phyloP scores from a whole-genome alignment of 2,113 vertebrate species.

The Apistogramma diplotaenia region DNA sequence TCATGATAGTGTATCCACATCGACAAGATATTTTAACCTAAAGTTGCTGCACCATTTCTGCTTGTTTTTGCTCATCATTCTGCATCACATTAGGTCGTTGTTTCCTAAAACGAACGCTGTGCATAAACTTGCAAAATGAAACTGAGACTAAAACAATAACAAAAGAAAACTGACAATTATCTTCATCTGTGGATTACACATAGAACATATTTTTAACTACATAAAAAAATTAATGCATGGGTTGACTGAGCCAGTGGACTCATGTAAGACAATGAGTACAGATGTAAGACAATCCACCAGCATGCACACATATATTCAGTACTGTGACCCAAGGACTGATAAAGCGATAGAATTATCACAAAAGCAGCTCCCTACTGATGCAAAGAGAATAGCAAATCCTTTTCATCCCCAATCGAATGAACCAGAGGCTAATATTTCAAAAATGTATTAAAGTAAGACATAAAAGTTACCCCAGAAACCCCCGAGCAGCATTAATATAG shows the following conservation, averaged over 20 bases:
- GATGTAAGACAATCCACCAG: not conserved
- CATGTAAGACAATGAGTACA: not conserved
- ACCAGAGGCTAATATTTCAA: not conserved
- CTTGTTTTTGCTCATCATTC: not conserved
- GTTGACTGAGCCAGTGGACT: too few relatives aligned
- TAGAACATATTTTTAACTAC: not conserved
- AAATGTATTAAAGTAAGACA: not conserved
- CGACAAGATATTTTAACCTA: too few relatives aligned
- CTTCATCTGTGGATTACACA: not conserved
- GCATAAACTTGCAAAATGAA: not conserved
- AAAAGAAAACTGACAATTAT: too few relatives aligned
- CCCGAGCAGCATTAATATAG: not conserved
- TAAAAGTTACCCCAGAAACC: not conserved
- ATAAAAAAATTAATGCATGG: not conserved
- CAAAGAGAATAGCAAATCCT: not conserved
- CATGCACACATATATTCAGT: not conserved
- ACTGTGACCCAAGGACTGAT: not conserved
- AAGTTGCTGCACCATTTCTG: too few relatives aligned
- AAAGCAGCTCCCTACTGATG: not conserved
- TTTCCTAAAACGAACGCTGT: not conserved
- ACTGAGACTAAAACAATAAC: not conserved
- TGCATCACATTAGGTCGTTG: not conserved
- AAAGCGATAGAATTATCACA: not conserved
- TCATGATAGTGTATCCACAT: too few relatives aligned
- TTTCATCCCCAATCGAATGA: constrained; percentile 23